Percentiles rank a stretch among this genome's conserved stretches.
phyloP scores from a whole-genome alignment of 2,113 vertebrate genomes.

The Sakesphorus luctuosus region DNA sequence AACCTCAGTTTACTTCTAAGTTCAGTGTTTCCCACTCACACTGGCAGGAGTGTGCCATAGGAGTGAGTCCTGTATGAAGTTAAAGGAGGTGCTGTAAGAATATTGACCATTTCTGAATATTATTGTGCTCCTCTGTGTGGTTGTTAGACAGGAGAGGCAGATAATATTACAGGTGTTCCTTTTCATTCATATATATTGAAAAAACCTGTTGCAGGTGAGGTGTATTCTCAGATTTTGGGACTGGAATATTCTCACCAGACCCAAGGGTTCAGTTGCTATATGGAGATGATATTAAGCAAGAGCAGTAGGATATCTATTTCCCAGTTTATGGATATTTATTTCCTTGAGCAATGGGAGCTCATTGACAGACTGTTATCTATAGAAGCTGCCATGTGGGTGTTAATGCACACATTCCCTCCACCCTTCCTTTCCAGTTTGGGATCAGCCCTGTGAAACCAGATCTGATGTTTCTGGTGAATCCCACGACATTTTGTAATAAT shows the following conservation, averaged over 20 bases:
- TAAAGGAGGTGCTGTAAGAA: background rate
- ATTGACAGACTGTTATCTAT: background rate
- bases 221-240: background rate
- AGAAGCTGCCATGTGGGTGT: background rate
- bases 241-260: background rate
- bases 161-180: background rate
- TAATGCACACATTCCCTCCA: background rate
- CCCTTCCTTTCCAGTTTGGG: background rate
- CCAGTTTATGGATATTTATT: background rate
- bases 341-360: background rate
- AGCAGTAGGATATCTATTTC: background rate
- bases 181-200: background rate
- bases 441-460: background rate
- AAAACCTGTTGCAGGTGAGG: background rate
- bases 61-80: background rate
- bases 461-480: background rate
- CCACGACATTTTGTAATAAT: background rate
- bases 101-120: background rate
- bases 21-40: background rate
- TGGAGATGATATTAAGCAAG: background rate
- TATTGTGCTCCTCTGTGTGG: background rate
- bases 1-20: background rate
- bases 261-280: background rate
- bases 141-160: background rate
- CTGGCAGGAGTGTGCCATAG: background rate